These are phyloP conservation scores for Triplophysa bombifrons DNA, from an alignment of 2,797 vertebrate species.

Conservation along the genomic window DNA sequence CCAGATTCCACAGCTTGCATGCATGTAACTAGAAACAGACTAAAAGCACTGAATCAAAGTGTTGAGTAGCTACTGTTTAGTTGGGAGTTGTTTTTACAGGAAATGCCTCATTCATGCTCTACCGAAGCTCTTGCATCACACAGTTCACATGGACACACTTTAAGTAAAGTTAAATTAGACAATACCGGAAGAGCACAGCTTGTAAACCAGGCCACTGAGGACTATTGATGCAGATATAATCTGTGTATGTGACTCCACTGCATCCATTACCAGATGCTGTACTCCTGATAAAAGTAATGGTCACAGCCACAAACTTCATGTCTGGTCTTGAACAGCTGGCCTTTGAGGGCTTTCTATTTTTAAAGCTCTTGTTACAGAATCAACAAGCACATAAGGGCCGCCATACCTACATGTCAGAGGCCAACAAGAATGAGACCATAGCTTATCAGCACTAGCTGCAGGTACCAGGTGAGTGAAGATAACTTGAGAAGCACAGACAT, in stretches of 20 bases:
- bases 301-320: neutral
- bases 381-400: constrained; percentile 69
- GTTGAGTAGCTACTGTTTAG: constrained; percentile 14
- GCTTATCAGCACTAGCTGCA: constrained; percentile 35
- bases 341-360: constrained; percentile 76
- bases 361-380: constrained; percentile 72
- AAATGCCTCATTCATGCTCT: constrained; percentile 22
- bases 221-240: constrained; percentile 7
- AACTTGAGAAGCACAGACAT: neutral
- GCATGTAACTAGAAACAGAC: neutral
- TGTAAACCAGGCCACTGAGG: constrained; percentile 16
- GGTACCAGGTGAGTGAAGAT: constrained; percentile 5
- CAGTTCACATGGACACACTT: constrained; percentile 13
- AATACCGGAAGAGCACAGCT: neutral
- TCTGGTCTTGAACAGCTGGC: constrained; percentile 74
- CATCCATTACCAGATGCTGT: constrained; percentile 37
- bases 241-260: neutral
- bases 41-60: constrained; percentile 6
- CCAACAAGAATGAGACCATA: constrained; percentile 54
- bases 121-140: neutral
- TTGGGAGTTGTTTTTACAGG: constrained; percentile 22
- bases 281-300: constrained; percentile 15
- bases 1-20: neutral
- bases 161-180: constrained; percentile 10
- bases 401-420: constrained; percentile 68